Percentiles rank a stretch among this genome's conserved stretches.
phyloP scores from a whole-genome alignment of 2,888 invertebrate species.

The Ectropis crepuscularia region DNA sequence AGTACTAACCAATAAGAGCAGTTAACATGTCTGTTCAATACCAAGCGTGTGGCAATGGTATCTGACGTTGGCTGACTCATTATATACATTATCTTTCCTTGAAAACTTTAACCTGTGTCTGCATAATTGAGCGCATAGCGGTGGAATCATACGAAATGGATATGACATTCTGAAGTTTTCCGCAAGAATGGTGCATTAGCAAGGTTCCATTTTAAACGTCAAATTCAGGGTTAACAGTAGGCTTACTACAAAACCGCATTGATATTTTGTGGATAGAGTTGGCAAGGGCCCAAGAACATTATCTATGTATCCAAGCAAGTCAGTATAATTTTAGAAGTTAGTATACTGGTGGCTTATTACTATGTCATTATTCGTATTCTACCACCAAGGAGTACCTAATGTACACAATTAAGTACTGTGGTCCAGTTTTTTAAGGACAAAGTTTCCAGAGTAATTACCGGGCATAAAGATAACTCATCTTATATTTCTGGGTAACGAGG shows the following conservation, averaged over 20 bases:
- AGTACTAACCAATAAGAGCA: too few species aligned
- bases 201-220: slow-evolving; percentile 48
- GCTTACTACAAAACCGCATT: slow-evolving; percentile 6
- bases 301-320: background rate
- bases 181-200: slow-evolving; percentile 27
- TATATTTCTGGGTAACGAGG: too few species aligned
- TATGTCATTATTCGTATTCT: too few species aligned
- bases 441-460: too few species aligned
- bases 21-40: too few species aligned
- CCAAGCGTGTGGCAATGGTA: too few species aligned
- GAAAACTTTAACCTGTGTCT: slow-evolving; percentile 23
- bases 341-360: too few species aligned
- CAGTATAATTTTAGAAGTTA: too few species aligned
- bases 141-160: slow-evolving; percentile 29
- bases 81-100: slow-evolving; percentile 3
- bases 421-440: too few species aligned
- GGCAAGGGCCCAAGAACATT: background rate
- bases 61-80: background rate
- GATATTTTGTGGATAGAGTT: slow-evolving; percentile 1
- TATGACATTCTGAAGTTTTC: slow-evolving; percentile 22
- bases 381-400: too few species aligned
- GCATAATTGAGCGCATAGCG: slow-evolving; percentile 36
- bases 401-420: too few species aligned
- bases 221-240: slow-evolving; percentile 44
- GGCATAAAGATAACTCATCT: too few species aligned